Percentiles rank a stretch among this genome's conserved stretches.
Conservation (phyloP, 1,140 invertebrate species). For the Panagrolaimus sp. region DNA sequence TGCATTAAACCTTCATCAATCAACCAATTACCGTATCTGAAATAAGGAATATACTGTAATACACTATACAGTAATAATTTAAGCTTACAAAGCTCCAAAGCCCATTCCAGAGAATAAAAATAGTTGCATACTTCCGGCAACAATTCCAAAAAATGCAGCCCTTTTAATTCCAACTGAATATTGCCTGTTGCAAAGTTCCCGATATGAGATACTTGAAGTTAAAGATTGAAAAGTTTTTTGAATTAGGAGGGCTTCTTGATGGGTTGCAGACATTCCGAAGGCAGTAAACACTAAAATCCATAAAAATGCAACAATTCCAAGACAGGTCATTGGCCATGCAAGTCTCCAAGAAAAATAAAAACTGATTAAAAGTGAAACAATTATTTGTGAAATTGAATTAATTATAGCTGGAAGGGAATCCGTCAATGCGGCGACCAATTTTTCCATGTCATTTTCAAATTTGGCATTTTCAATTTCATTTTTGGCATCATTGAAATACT, state of each 20-base stretch:
- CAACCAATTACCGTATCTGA: slow-evolving; percentile 2
- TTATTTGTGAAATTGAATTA: background rate
- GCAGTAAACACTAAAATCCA: background rate
- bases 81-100: background rate
- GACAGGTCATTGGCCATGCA: background rate
- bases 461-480: background rate
- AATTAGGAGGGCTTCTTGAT: background rate
- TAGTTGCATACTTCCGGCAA: background rate
- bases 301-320: background rate
- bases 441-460: slow-evolving; percentile 5
- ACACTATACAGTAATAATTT: too few relatives aligned
- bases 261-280: background rate
- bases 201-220: background rate
- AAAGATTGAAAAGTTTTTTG: background rate
- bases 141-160: background rate
- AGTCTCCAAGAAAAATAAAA: background rate
- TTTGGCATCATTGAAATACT: background rate
- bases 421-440: background rate
- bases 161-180: background rate
- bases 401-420: background rate
- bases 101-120: background rate
- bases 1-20: background rate
- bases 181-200: background rate
- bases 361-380: background rate
- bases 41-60: background rate